These are phyloP conservation scores for Acestrorhynchus altus DNA, from an alignment of 2,797 vertebrate species.

Conservation along the genomic window DNA sequence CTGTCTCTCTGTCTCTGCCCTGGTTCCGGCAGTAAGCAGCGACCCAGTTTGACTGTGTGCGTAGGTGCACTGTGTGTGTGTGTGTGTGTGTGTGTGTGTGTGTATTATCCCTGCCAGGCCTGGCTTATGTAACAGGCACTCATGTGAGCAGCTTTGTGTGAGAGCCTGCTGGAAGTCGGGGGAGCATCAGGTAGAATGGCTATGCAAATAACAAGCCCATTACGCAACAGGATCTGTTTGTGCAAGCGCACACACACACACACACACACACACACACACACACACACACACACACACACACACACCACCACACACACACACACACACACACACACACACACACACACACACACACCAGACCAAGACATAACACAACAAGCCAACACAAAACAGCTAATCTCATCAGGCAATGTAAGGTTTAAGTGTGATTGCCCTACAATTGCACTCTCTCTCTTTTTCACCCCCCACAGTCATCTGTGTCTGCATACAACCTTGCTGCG, in stretches of 20 bases:
- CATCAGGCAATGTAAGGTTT: slow-evolving; percentile 54
- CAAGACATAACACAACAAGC: no score
- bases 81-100: slow-evolving; percentile 12
- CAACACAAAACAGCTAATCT: slow-evolving; percentile 10
- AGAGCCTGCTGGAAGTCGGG: slow-evolving; percentile 63
- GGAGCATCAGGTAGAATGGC: slow-evolving; percentile 69
- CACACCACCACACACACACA: slow-evolving; percentile 19
- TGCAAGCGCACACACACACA: slow-evolving; percentile 52
- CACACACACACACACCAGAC: no score
- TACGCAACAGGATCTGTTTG: slow-evolving; percentile 73
- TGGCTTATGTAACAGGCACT: slow-evolving; percentile 74
- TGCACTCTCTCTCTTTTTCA: slow-evolving; percentile 33
- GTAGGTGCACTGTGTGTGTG: slow-evolving; percentile 14
- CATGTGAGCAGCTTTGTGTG: slow-evolving; percentile 72
- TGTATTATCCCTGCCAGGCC: slow-evolving; percentile 20
- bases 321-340: slow-evolving; percentile 25
- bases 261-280: slow-evolving; percentile 63
- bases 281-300: slow-evolving; percentile 48
- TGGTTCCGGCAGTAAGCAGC: slow-evolving; percentile 56
- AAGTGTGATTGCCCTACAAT: slow-evolving; percentile 60
- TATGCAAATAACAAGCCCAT: slow-evolving; percentile 71
- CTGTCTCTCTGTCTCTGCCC: slow-evolving; percentile 36
- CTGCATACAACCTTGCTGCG: slow-evolving; percentile 52
- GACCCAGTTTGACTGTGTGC: slow-evolving; percentile 58
- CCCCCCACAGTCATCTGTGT: slow-evolving; percentile 5